A percentile compares a stretch with the other conserved stretches of the same genome.
These are phyloP conservation scores for Aphis craccivora DNA, from an alignment of 1,140 invertebrate genomes.

Conservation along the genomic window DNA sequence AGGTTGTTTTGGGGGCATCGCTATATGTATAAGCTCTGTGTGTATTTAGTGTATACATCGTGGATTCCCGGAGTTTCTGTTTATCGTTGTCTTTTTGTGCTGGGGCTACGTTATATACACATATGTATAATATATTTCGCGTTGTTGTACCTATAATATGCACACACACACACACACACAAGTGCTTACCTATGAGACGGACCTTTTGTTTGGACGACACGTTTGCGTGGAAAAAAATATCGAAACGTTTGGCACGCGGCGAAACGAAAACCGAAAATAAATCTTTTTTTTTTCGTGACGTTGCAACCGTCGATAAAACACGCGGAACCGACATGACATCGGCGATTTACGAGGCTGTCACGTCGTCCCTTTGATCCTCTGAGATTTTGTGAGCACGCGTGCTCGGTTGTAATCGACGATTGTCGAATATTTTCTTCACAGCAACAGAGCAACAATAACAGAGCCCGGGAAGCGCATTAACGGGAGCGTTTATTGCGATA, in stretches of 20 bases:
- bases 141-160: neutral
- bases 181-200: neutral
- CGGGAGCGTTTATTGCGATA: neutral
- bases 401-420: neutral
- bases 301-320: neutral
- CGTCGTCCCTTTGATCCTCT: neutral
- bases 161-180: no score
- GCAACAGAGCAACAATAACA: neutral
- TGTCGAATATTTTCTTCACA: neutral
- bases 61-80: neutral
- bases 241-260: neutral
- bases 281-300: neutral
- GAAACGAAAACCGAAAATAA: neutral
- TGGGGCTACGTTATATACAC: neutral
- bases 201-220: neutral
- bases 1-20: neutral
- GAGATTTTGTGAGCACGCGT: neutral
- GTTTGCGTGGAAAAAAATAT: neutral
- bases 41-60: neutral
- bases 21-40: neutral
- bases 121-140: no score
- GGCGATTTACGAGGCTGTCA: neutral
- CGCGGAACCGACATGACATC: neutral
- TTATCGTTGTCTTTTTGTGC: neutral
- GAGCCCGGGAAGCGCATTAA: no score